phyloP scores from a whole-genome alignment of 2,888 invertebrate genomes.

The Phorcus lineatus region DNA sequence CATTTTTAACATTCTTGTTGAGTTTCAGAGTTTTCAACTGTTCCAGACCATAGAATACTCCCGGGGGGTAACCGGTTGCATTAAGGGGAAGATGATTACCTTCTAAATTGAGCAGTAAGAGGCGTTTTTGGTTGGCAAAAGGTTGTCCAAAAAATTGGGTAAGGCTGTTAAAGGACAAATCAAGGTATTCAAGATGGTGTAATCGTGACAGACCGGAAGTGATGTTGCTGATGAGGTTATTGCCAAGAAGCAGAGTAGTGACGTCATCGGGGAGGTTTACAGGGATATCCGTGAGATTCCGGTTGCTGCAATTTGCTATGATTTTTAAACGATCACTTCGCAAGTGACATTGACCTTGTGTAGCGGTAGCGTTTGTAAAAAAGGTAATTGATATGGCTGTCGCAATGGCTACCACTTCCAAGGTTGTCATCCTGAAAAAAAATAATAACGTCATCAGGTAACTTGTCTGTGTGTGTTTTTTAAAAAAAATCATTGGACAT shows the following conservation, averaged over 20 bases:
- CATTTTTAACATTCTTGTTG: not conserved
- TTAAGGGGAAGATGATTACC: not conserved
- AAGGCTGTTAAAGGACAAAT: not conserved
- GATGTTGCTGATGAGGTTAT: not conserved
- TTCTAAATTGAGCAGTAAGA: not conserved
- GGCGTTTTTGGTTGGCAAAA: not conserved
- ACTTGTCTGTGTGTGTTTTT: too few relatives aligned
- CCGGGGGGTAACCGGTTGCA: not conserved
- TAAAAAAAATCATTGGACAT: too few relatives aligned
- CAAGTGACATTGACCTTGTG: too few relatives aligned
- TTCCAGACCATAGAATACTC: not conserved
- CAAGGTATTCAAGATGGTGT: not conserved
- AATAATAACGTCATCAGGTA: too few relatives aligned
- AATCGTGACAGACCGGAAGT: not conserved
- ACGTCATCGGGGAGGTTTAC: not conserved
- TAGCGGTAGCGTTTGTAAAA: too few relatives aligned
- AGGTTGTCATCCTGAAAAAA: too few relatives aligned
- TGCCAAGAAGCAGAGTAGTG: not conserved
- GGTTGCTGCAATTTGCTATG: not conserved
- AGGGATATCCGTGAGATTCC: not conserved
- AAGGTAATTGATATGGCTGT: too few relatives aligned
- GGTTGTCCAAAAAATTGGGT: not conserved
- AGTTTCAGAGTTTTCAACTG: not conserved
- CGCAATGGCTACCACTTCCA: too few relatives aligned
- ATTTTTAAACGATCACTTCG: too few relatives aligned